Evolutionary conservation across 2,113 vertebrate species (phyloP).

Genomic region (Barnardius zonarius): DNA sequence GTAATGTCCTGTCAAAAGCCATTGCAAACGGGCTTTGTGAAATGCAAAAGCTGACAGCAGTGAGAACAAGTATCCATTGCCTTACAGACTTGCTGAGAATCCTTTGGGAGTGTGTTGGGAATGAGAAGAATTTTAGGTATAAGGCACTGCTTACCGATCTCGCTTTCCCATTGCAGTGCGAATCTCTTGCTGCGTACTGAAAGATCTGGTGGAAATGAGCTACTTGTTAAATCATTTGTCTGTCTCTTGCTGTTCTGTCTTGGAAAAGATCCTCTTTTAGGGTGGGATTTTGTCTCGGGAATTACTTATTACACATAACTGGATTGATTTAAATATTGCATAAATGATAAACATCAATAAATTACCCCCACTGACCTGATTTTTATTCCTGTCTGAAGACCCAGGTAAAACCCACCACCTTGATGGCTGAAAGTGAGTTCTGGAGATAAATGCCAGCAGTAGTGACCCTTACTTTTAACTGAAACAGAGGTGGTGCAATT

Average conservation of each 20-base stretch:
- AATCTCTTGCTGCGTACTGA: background rate
- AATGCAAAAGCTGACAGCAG: background rate
- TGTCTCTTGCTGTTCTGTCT: background rate
- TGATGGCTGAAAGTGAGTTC: background rate
- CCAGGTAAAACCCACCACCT: background rate
- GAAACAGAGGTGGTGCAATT: background rate
- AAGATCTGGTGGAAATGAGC: background rate
- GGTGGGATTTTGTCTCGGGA: background rate
- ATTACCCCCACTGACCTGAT: background rate
- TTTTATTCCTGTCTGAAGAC: background rate
- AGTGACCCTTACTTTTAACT: background rate
- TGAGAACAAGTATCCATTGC: background rate
- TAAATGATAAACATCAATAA: background rate
- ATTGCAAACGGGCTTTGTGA: background rate
- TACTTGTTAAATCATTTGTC: background rate
- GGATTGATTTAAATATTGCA: background rate
- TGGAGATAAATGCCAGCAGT: background rate
- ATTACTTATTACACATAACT: background rate
- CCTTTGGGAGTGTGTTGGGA: background rate
- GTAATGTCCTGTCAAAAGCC: background rate
- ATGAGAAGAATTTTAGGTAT: background rate
- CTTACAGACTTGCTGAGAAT: background rate
- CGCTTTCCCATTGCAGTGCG: background rate
- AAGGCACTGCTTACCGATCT: background rate
- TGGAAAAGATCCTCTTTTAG: background rate